Conservation (phyloP, 2,888 invertebrate genomes). For the Dyspetes luteomarginatus region DNA sequence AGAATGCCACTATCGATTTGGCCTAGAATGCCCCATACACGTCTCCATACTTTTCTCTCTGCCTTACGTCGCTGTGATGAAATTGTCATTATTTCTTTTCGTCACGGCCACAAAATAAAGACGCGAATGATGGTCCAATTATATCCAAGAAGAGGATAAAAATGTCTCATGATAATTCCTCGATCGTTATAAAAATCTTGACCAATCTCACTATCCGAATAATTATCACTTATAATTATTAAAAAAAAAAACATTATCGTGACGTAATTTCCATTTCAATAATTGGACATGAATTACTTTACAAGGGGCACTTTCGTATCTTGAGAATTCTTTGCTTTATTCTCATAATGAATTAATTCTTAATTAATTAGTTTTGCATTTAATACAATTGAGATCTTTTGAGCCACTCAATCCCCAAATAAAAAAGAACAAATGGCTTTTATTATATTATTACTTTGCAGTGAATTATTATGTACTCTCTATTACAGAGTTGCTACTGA, state of each 20-base stretch:
- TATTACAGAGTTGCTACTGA: constrained; percentile 36
- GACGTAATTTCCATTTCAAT: too few species aligned
- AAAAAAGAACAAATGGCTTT: constrained; percentile 6
- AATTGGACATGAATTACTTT: too few species aligned
- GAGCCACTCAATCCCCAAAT: not conserved
- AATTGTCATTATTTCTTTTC: constrained; percentile 59
- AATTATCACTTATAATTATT: too few species aligned
- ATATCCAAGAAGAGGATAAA: not conserved
- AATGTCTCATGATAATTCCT: constrained; percentile 34
- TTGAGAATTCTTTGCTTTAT: too few species aligned
- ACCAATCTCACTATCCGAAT: too few species aligned
- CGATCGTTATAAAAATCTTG: constrained; percentile 56
- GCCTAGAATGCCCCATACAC: too few species aligned
- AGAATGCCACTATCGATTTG: too few species aligned
- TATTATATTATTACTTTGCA: not conserved
- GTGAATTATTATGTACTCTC: constrained; percentile 22
- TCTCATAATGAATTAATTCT: not conserved
- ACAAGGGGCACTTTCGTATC: too few species aligned
- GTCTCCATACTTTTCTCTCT: too few species aligned
- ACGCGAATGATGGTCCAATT: not conserved
- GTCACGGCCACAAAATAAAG: constrained; percentile 34
- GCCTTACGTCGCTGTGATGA: constrained; percentile 30
- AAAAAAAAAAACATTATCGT: too few species aligned
- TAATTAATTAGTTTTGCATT: not conserved
- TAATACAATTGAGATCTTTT: not conserved